Percentiles rank a stretch among this genome's conserved stretches.
These are phyloP conservation scores for Plecotus auritus DNA, from an alignment of 2,113 vertebrate species.

Conservation along the genomic window DNA sequence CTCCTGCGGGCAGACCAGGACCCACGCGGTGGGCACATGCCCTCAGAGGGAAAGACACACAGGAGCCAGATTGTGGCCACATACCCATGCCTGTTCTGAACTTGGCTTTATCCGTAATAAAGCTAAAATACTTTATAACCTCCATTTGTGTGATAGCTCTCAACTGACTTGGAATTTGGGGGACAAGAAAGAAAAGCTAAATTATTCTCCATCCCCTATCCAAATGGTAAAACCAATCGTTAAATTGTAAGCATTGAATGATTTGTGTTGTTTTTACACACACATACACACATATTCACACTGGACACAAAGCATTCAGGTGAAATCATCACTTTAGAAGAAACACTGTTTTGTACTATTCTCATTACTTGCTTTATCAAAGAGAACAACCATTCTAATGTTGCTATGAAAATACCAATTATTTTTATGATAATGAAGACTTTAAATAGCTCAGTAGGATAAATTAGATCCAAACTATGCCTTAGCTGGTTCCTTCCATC, in stretches of 20 bases:
- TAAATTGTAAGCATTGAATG: background rate
- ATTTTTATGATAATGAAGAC: constrained; percentile 72
- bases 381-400: constrained; percentile 47
- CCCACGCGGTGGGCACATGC: rapidly evolving
- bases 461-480: constrained; percentile 44
- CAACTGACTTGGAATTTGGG: background rate
- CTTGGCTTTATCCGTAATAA: background rate
- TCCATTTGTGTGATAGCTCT: background rate
- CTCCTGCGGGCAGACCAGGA: no score
- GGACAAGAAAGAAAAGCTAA: background rate
- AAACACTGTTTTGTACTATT: background rate
- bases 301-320: background rate
- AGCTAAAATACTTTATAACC: background rate
- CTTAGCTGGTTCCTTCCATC: constrained; percentile 41
- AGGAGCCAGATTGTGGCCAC: background rate
- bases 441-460: constrained; percentile 60
- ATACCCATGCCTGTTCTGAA: background rate
- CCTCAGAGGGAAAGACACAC: background rate
- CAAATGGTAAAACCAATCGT: background rate
- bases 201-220: background rate
- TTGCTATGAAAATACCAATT: constrained; percentile 61
- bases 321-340: constrained; percentile 37
- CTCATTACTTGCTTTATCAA: constrained; percentile 54
- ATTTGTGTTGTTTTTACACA: background rate
- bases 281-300: background rate